Base-by-base conservation (phyloP, 2,888 invertebrate genomes). In the Gymnoscelis rufifasciata region DNA sequence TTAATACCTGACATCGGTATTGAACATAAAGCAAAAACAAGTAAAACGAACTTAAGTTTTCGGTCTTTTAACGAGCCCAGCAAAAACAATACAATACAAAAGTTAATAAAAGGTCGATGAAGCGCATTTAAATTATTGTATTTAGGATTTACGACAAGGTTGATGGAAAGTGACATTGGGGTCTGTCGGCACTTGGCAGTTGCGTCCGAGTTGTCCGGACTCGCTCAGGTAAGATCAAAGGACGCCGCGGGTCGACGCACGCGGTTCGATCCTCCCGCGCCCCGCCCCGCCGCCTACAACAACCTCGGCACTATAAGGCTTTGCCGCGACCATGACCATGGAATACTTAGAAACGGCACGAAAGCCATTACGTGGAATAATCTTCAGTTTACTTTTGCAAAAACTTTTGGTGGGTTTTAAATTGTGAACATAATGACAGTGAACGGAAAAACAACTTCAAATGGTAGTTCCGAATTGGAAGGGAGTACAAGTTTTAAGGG, bases 241-340 rank as follows among this genome's bases (percentile, higher is more conserved):
- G 69, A 56, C 62, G 60, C 60, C 69, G 75, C 71, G 78, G 86
- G 87, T 87, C 87, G 84, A 83, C 83, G 86, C 78, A 83, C 86
- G 84, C 81, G 78, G 78, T 74, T 74, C 69, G 69, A 59, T 64
- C 60, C 63, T 62, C 63, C 60, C 63, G 64, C 33, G 65, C 57
- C 56, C 54, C 54, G 59, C 58, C 60, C 55, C 56, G 57, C 52
- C 62, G 56, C 64, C 60, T 30, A 67, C 60, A 66, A 60, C 65
- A 51, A 59, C 59, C 60, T 62, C 59, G 30, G 15, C 30, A 41
- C 48, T 49, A 23, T 33, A 28, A 28, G 13, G 19, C 49, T 45
- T 41, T 35, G 31, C 33, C 23, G 7, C 14, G 13, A 47, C 38
- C 47, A 23, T 43, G 44, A 40, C 36, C 52, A 36, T 50, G 19